phyloP scores from a whole-genome alignment of 2,113 vertebrate species.

The Lucifuga dentata region DNA sequence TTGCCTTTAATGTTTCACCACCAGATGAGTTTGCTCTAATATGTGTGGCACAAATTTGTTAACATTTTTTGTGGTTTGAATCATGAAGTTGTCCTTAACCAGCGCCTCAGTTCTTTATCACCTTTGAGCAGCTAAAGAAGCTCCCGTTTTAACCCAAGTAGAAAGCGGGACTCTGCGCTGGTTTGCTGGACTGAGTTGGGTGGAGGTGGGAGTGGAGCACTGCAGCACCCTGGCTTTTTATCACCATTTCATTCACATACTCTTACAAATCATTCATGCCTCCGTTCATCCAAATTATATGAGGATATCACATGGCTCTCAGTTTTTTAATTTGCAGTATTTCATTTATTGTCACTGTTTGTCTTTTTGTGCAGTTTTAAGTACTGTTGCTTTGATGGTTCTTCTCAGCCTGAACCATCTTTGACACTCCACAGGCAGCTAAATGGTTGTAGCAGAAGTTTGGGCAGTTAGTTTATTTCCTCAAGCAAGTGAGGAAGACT shows the following conservation, averaged over 20 bases:
- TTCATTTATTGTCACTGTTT: conserved; percentile 33
- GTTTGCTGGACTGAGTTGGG: conserved; percentile 34
- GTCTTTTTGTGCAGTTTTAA: not conserved
- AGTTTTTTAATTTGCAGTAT: not conserved
- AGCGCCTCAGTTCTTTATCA: conserved; percentile 93
- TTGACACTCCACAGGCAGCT: conserved; percentile 64
- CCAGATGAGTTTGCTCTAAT: too few species aligned
- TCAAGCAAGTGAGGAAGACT: not conserved
- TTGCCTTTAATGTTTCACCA: too few species aligned
- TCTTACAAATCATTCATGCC: conserved; percentile 6
- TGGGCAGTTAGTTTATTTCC: not conserved
- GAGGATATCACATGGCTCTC: not conserved
- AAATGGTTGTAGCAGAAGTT: conserved; percentile 29
- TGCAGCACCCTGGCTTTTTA: conserved; percentile 43
- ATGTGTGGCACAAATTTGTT: too few species aligned
- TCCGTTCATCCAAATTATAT: conserved; percentile 22
- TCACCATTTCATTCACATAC: conserved; percentile 48
- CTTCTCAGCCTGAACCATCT: conserved; percentile 17
- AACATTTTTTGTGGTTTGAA: not conserved
- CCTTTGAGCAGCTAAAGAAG: conserved; percentile 95
- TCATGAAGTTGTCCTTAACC: conserved; percentile 79
- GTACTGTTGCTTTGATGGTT: conserved; percentile 13
- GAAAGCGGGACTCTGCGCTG: conserved; percentile 1
- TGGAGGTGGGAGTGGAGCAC: conserved; percentile 31
- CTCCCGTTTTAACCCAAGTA: conserved; percentile 86